A percentile compares a stretch with the other conserved stretches of the same genome.
These are phyloP conservation scores for Lophotriccus pileatus DNA, from an alignment of 2,797 vertebrate genomes.

Conservation along the genomic window DNA sequence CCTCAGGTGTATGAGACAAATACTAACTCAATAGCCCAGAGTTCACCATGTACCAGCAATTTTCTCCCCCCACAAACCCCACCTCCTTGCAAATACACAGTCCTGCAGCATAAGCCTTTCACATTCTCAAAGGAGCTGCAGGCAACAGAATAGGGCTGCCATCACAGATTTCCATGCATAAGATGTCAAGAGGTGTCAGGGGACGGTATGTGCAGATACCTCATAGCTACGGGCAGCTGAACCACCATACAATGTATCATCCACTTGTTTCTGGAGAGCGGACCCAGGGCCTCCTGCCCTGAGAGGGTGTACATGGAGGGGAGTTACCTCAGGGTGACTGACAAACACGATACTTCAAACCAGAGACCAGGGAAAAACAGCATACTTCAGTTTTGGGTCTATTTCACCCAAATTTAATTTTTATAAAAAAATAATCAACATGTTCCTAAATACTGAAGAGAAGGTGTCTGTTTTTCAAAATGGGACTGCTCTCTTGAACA, in stretches of 20 bases:
- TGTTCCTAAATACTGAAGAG: neutral
- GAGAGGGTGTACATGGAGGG: fast-evolving
- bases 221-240: fast-evolving
- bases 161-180: neutral
- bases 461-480: neutral
- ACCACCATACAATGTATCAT: neutral
- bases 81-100: neutral
- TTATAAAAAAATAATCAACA: neutral
- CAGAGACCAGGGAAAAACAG: neutral
- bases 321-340: neutral
- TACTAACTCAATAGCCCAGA: neutral
- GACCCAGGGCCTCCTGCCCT: neutral
- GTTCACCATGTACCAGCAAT: neutral
- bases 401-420: neutral
- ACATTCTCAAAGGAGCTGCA: neutral
- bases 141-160: neutral
- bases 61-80: neutral
- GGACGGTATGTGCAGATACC: neutral
- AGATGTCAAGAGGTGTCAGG: neutral
- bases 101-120: neutral
- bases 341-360: neutral
- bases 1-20: neutral
- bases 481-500: fast-evolving
- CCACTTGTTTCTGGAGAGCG: fast-evolving
- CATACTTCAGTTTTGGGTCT: neutral